Conservation (phyloP, 2,113 vertebrate species). For the Dolichotis patagonum region DNA sequence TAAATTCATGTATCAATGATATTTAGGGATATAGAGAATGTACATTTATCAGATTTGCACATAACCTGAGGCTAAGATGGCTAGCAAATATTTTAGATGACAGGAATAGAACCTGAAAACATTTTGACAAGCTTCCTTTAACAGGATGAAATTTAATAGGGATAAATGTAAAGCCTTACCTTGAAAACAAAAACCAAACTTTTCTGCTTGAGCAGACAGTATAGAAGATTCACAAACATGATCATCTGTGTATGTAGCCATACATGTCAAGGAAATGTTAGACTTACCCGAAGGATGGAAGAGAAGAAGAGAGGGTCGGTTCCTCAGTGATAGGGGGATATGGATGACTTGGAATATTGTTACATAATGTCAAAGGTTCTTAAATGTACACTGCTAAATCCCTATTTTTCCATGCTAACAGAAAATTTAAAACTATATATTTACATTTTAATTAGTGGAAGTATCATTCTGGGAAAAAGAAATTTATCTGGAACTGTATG, state of each 20-base stretch:
- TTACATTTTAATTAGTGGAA: background rate
- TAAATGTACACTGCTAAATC: background rate
- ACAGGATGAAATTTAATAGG: conserved; percentile 45
- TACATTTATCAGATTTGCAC: conserved; percentile 61
- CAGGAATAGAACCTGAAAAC: conserved; percentile 63
- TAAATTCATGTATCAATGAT: conserved; percentile 46
- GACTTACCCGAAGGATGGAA: background rate
- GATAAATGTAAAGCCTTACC: conserved; percentile 30
- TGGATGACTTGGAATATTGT: background rate
- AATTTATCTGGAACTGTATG: background rate
- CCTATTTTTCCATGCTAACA: conserved; percentile 23
- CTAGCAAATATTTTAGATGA: conserved; percentile 43
- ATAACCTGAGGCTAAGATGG: conserved; percentile 48
- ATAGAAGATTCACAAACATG: background rate
- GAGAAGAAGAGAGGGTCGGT: background rate
- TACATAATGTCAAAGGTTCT: conserved; percentile 1
- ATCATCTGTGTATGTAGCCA: background rate
- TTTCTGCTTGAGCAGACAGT: background rate
- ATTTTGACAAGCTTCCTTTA: conserved; percentile 63
- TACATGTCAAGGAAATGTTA: background rate
- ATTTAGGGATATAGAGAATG: conserved; percentile 25
- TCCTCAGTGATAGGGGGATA: background rate
- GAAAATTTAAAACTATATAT: background rate
- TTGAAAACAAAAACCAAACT: background rate
- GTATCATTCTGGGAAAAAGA: background rate